These are phyloP conservation scores for Halisarca cf. caerulea DNA, from an alignment of 37 sponge, comb jelly and placozoan genomes.

Conservation along the genomic window DNA sequence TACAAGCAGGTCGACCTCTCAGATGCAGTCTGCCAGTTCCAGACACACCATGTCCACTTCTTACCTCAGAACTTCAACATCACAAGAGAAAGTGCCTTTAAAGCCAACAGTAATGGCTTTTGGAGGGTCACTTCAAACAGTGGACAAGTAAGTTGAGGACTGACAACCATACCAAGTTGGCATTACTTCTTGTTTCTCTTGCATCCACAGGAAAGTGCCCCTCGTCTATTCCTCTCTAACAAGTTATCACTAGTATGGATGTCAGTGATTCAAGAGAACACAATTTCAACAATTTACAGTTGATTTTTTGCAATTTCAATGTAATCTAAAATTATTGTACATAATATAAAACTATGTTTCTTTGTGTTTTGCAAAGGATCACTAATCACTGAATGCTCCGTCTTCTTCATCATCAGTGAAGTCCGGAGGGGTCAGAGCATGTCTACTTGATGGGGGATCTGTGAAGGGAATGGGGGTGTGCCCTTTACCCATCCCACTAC, in stretches of 20 bases:
- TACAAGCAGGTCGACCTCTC: neutral
- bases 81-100: neutral
- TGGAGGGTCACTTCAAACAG: neutral
- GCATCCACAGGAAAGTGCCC: no score
- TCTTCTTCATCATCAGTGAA: constrained; percentile 21
- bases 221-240: no score
- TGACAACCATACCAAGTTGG: no score
- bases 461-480: neutral
- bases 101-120: constrained; percentile 15
- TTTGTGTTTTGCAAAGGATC: no score
- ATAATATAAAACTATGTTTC: no score
- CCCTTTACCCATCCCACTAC: neutral
- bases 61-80: neutral
- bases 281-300: no score
- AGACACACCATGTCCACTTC: neutral
- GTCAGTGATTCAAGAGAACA: no score
- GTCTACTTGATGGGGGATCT: neutral
- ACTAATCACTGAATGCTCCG: no score
- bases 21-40: neutral
- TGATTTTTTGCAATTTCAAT: no score
- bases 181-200: no score
- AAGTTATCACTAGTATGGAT: no score
- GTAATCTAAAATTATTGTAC: no score
- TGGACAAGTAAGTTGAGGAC: neutral
- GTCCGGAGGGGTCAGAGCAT: constrained; percentile 3